Conservation (phyloP, 2,113 vertebrate species). For the Rhea americana region DNA sequence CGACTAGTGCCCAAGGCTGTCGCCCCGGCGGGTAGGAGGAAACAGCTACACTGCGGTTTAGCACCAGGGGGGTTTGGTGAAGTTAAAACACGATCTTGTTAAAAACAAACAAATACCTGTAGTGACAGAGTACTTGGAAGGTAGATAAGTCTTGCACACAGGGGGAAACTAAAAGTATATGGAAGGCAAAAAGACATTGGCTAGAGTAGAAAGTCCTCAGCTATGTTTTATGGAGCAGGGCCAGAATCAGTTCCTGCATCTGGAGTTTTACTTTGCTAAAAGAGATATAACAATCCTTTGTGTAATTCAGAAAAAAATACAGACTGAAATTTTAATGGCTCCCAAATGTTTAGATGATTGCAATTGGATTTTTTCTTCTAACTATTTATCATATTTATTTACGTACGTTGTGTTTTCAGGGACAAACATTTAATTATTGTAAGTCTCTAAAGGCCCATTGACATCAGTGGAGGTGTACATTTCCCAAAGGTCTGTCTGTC, state of each 20-base stretch:
- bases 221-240: not conserved
- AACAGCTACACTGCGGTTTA: not conserved
- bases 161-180: not conserved
- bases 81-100: not conserved
- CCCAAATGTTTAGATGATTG: not conserved
- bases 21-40: not conserved
- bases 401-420: not conserved
- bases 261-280: not conserved
- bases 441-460: not conserved
- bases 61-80: not conserved
- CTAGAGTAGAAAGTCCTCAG: not conserved
- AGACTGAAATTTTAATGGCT: not conserved
- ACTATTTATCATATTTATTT: not conserved
- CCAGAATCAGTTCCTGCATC: not conserved
- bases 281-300: not conserved
- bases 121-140: not conserved
- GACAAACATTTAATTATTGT: not conserved
- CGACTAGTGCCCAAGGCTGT: not conserved
- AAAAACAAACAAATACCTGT: not conserved
- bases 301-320: not conserved
- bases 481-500: not conserved
- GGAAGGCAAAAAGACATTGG: not conserved
- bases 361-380: not conserved
- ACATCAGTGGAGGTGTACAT: rapidly evolving
- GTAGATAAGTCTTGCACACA: rapidly evolving